A percentile compares a stretch with the other conserved stretches of the same genome.
These are phyloP conservation scores for Hydra vulgaris DNA, from an alignment of 30 jellyfish, hydroid and myxozoan species.

Conservation along the genomic window DNA sequence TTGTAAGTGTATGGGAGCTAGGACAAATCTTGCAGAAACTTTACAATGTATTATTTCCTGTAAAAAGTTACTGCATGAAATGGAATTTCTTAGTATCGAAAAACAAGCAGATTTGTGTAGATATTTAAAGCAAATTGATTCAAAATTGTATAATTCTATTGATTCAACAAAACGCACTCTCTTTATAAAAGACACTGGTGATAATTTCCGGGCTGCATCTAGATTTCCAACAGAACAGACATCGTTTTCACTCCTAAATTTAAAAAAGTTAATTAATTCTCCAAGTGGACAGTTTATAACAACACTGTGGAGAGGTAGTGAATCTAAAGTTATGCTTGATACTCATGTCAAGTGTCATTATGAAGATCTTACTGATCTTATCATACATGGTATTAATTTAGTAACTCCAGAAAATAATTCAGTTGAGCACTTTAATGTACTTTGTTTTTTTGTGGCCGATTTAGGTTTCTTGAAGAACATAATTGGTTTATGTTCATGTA, in stretches of 20 bases:
- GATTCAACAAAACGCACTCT: constrained; percentile 6
- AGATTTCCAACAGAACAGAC: constrained; percentile 17
- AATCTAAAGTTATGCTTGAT: background rate
- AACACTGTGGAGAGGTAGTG: constrained; percentile 14
- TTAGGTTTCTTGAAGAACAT: constrained; percentile 15
- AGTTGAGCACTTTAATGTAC: constrained; percentile 12
- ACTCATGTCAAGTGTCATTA: constrained; percentile 2
- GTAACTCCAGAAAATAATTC: background rate
- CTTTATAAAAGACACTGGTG: constrained; percentile 21
- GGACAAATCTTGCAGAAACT: constrained; percentile 18
- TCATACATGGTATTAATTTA: constrained; percentile 15
- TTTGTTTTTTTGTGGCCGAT: constrained; percentile 12
- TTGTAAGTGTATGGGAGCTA: constrained; percentile 7
- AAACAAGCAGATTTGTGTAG: background rate
- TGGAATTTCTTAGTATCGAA: background rate
- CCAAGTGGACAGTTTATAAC: constrained; percentile 20
- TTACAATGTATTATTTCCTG: constrained; percentile 15
- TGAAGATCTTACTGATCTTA: background rate
- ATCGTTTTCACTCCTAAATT: constrained; percentile 9
- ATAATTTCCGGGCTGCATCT: constrained; percentile 11
- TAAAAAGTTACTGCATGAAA: background rate
- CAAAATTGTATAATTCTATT: too few relatives aligned
- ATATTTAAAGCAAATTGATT: background rate
- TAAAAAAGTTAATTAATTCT: background rate
- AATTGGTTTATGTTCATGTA: constrained; percentile 24